Base-by-base conservation (phyloP, 2,888 invertebrate species). In the Apodemia hepburni region DNA sequence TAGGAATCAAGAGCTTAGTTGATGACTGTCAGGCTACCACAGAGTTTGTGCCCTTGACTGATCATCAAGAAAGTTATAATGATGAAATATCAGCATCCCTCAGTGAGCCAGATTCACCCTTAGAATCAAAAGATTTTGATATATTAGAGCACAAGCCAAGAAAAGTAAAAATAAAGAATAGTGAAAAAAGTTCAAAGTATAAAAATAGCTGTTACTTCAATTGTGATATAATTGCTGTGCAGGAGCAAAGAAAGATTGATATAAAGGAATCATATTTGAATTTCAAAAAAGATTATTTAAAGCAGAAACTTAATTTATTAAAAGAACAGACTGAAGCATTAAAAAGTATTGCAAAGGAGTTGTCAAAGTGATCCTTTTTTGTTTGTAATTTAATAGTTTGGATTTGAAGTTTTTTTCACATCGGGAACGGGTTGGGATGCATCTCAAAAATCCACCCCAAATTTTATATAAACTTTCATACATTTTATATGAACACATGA, bases 241-340 rank as follows among this genome's bases (percentile, higher is more conserved):
- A 84, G 59, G 90, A 90, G 67, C 78, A 84, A 70, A 78, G 75
- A 60, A 90, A 89, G 68, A 70, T 85, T 60, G 74, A 84, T 66
- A 75, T 89, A 0, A 89, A 90, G 68, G 85, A 88, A 67, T 87
- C 88, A 62, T 90, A 87, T 72, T 80, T 84, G 17, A 85, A 77
- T 68, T 90, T 87, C 66, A 88, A 84, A 73, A 89, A 88, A 68
- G 85, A 87, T 65, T 90, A 90, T 75, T 77, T 89, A 45, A 82
- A 72, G 65, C 84, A 90, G 67, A 90, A 90, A 68, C 73, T 90
- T 61, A 76, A 81, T 67, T 60, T 87, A 47, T 71, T 90, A 65
- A 86, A 81, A 66, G 86, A 87, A 70, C 90, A 89, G 67, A 85
- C 85, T 4, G 87, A 87, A 67, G 89, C 90, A n/a, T 72, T 90